Evolutionary conservation across 2,113 vertebrate genomes (phyloP), one percentile per base, ranked within the genome.

Genomic region (Sceloporus undulatus): DNA sequence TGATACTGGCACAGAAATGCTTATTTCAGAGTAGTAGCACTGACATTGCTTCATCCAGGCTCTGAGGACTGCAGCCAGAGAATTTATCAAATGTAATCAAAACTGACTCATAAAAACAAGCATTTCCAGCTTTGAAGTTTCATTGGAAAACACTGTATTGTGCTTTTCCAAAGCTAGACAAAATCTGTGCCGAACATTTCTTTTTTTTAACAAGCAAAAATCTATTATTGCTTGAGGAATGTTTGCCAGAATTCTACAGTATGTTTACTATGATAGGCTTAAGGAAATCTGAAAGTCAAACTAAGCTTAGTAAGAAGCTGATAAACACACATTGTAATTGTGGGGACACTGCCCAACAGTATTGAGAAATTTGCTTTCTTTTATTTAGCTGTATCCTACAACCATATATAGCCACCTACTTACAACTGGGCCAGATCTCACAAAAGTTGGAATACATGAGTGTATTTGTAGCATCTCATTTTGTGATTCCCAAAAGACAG

Each of bases 211-310:
- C 59, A 78, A 92, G 93, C 90, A 91, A 87, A 59, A 87, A 88
- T 94, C 92, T 94, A 92, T 89, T 95, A 93, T 94, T 95, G 87
- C 92, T 94, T 73, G 82, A 92, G 90, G 91, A 95, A 93, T 93
- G 93, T 93, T 93, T 95, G 94, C 95, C 94, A 96, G 93, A 93
- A 92, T 89, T 74, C 93, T 91, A 89, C 90, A 89, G 89, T 92
- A 79, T 93, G 91, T 91, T 94, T 96, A 93, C 90, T 94, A 94
- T 96, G 94, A 94, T 87, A 94, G 87, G 79, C 86, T 89, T 90
- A 94, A 89, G 88, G 82, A 90, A 90, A 87, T 84, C 59, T 85
- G 86, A 91, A 91, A 93, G 88, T 54, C 90, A 59, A 0, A 1
- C 16, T 90, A 91, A 79, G 86, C 89, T 93, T 86, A 85, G 92